Evolutionary conservation across 1,140 invertebrate species (phyloP).

Genomic region (Hypsibius dujardini): DNA sequence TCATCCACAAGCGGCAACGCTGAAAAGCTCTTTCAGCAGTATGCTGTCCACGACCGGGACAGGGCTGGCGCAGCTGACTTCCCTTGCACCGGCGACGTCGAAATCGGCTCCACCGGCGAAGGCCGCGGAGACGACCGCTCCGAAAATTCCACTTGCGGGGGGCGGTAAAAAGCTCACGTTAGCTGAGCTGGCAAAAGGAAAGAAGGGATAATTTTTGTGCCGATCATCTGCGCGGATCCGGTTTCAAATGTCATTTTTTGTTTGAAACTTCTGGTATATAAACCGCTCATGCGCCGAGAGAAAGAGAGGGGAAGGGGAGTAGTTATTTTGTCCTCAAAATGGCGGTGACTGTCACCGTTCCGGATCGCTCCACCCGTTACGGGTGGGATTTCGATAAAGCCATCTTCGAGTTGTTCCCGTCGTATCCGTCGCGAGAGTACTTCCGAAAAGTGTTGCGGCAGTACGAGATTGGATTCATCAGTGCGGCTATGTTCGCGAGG

Average conservation of each 20-base stretch:
- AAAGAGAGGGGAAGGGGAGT: neutral
- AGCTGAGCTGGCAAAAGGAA: slow-evolving; percentile 5
- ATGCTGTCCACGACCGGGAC: neutral
- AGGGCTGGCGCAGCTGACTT: neutral
- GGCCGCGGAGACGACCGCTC: neutral
- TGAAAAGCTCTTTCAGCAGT: neutral
- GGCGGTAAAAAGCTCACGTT: neutral
- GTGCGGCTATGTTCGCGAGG: slow-evolving; percentile 1
- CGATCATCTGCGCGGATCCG: neutral
- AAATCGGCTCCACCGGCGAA: neutral
- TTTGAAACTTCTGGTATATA: neutral
- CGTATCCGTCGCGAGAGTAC: neutral
- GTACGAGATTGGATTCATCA: slow-evolving; percentile 3
- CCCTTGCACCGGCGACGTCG: neutral
- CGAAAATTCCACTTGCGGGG: neutral
- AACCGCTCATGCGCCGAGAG: neutral
- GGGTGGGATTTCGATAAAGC: neutral
- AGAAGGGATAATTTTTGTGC: neutral
- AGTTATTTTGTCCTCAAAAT: neutral
- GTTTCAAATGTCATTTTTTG: neutral
- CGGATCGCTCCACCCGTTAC: neutral
- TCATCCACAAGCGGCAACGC: neutral
- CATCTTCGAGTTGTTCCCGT: neutral
- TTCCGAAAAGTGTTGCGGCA: neutral
- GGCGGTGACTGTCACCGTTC: neutral